A percentile compares a stretch with the other conserved stretches of the same genome.
Conservation (phyloP, 2,888 invertebrate genomes). For the Cephus rjabovi region DNA sequence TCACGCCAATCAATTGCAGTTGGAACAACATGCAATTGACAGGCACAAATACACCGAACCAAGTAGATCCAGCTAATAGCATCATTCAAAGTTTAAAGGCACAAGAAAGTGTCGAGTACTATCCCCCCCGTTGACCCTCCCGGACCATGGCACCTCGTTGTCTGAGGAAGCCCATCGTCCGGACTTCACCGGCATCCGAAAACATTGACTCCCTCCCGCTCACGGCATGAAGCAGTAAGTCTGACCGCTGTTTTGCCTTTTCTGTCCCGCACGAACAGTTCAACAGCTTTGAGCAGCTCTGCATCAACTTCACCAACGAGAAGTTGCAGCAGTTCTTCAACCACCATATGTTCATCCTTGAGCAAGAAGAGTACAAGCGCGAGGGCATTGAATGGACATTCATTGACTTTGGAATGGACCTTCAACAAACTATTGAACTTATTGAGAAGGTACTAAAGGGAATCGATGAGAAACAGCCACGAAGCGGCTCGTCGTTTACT, state of each 20-base stretch:
- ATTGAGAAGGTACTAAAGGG: constrained; percentile 76
- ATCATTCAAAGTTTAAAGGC: background rate
- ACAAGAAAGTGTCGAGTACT: background rate
- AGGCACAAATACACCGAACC: background rate
- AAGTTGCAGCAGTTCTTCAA: constrained; percentile 85
- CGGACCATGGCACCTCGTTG: background rate
- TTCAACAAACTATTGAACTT: constrained; percentile 85
- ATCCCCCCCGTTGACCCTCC: background rate
- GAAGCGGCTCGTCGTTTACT: constrained; percentile 15
- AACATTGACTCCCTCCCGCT: background rate
- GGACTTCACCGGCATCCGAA: background rate
- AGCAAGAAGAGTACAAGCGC: constrained; percentile 81
- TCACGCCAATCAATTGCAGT: background rate
- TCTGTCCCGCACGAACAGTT: constrained; percentile 68
- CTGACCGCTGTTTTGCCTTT: constrained; percentile 58
- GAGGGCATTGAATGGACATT: constrained; percentile 83
- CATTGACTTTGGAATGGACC: constrained; percentile 85
- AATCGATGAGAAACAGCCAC: constrained; percentile 16
- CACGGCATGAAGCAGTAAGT: constrained; percentile 48
- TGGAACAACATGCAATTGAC: background rate
- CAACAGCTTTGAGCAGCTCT: constrained; percentile 83
- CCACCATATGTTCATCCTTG: constrained; percentile 84
- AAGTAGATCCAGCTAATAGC: background rate
- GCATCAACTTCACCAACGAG: constrained; percentile 85
- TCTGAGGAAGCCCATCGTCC: background rate